Evolutionary conservation across 2,113 vertebrate species (phyloP).

Genomic region (Apeltes quadracus): DNA sequence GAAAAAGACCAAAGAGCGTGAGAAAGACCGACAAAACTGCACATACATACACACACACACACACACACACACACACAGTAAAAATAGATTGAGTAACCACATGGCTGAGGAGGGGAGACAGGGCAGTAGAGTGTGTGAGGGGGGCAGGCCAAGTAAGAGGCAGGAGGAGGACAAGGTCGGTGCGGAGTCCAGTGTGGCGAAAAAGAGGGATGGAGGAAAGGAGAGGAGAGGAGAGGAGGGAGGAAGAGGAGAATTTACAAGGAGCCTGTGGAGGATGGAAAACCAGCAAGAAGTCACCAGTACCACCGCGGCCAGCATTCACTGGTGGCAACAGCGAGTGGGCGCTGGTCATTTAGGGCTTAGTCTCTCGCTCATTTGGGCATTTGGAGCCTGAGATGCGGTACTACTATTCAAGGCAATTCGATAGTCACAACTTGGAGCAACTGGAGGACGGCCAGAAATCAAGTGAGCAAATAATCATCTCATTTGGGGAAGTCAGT

Average conservation of each 20-base stretch:
- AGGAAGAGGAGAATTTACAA: constrained; percentile 61
- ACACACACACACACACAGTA: constrained; percentile 51
- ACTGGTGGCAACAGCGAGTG: constrained; percentile 43
- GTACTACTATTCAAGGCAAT: constrained; percentile 31
- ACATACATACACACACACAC: constrained; percentile 48
- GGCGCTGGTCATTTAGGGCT: constrained; percentile 28
- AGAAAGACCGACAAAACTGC: constrained; percentile 44
- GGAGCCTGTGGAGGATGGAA: constrained; percentile 70
- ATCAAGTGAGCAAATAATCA: constrained; percentile 36
- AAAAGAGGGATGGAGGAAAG: constrained; percentile 52
- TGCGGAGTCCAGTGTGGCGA: constrained; percentile 59
- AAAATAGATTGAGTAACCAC: constrained; percentile 69
- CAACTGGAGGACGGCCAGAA: neutral
- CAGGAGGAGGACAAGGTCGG: constrained; percentile 58
- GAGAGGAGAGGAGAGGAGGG: constrained; percentile 38
- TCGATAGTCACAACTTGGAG: constrained; percentile 21
- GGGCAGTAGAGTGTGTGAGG: constrained; percentile 63
- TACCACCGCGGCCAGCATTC: constrained; percentile 57
- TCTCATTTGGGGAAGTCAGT: constrained; percentile 27
- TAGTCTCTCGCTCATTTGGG: constrained; percentile 48
- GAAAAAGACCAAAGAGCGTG: constrained; percentile 69
- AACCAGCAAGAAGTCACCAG: constrained; percentile 61
- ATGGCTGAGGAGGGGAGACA: constrained; percentile 60
- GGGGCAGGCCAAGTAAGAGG: constrained; percentile 62
- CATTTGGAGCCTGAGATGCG: constrained; percentile 32